These are phyloP conservation scores for Rhabdomys dilectus DNA, from an alignment of 2,113 vertebrate genomes.

Conservation along the genomic window DNA sequence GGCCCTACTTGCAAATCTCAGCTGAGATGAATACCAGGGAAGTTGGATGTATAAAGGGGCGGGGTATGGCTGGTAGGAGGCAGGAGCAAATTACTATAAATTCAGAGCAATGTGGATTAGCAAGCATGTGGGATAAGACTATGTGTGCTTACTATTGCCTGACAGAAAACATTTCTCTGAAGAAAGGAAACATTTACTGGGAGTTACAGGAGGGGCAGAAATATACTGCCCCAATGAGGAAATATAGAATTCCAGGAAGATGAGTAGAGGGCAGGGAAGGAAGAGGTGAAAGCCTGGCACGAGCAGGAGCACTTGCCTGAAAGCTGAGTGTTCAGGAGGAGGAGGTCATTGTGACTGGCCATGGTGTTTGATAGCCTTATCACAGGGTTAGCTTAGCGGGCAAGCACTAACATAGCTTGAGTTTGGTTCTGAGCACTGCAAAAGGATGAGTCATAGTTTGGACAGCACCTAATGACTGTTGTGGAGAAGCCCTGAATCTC, in stretches of 20 bases:
- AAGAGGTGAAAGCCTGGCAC: background rate
- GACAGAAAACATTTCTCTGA: background rate
- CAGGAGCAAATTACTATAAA: background rate
- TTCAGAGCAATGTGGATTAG: background rate
- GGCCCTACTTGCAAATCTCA: background rate
- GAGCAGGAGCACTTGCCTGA: background rate
- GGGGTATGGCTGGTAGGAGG: no score
- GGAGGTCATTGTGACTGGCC: background rate
- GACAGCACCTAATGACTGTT: background rate
- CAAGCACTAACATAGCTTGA: background rate
- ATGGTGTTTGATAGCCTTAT: background rate
- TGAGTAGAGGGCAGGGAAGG: no score
- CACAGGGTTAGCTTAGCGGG: background rate
- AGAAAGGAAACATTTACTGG: background rate
- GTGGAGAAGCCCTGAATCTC: background rate
- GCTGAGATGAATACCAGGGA: no score
- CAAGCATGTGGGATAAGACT: background rate
- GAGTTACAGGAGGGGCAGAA: background rate
- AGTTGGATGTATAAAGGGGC: background rate
- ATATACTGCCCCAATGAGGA: background rate
- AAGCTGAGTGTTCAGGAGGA: background rate
- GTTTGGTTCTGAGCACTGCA: background rate
- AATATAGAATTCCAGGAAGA: background rate
- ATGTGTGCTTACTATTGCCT: background rate
- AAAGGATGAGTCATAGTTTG: background rate